Evolutionary conservation across 92 coral and sea anemone species (phyloP).

Genomic region (Actinostola sp.): DNA sequence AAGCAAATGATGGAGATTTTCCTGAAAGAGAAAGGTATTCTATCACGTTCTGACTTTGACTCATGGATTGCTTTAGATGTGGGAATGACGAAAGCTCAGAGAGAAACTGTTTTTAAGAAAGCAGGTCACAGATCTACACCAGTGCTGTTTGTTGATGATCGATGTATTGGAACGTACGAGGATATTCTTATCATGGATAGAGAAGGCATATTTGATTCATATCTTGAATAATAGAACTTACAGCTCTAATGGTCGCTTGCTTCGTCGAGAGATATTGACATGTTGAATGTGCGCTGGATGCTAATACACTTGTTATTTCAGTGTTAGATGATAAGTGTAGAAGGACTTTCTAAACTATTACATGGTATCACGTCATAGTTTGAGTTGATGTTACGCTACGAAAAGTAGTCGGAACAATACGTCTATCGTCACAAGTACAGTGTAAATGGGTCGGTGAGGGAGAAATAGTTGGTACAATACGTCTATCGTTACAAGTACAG

Average conservation of each 20-base stretch:
- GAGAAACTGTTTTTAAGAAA: conserved; percentile 77
- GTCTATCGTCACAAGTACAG: no score
- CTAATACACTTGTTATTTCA: no score
- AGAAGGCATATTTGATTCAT: conserved; percentile 74
- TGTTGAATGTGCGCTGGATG: no score
- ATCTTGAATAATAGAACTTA: conserved; percentile 34
- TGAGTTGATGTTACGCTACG: no score
- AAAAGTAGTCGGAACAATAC: no score
- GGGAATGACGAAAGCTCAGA: conserved; percentile 69
- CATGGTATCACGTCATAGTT: no score
- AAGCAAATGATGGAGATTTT: conserved; percentile 74
- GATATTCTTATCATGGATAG: conserved; percentile 86
- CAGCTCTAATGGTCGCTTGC: neutral
- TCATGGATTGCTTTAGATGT: conserved; percentile 91
- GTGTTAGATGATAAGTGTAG: no score
- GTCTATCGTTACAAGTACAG: no score
- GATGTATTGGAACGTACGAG: conserved; percentile 83
- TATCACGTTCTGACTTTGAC: conserved; percentile 55
- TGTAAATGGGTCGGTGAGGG: no score
- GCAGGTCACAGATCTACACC: conserved; percentile 92
- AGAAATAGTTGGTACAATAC: no score
- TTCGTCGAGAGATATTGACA: neutral
- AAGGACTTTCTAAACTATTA: no score
- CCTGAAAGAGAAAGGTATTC: conserved; percentile 71
- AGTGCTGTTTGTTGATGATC: conserved; percentile 83